Base-by-base conservation (phyloP, 2,797 vertebrate genomes). In the Phylloscopus collybita region DNA sequence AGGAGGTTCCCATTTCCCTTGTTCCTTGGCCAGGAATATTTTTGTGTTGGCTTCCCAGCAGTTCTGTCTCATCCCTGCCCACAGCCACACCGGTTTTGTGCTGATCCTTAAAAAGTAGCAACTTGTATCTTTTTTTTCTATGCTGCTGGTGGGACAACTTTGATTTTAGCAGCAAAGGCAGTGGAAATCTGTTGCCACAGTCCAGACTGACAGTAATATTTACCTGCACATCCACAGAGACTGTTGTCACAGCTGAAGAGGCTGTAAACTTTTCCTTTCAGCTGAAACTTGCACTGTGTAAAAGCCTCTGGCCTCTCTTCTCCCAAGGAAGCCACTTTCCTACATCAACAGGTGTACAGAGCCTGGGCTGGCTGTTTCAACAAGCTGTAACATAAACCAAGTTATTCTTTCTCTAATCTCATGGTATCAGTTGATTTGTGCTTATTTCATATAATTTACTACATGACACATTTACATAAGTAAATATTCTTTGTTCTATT, bases 401-500 rank as follows among this genome's bases (percentile, higher is more conserved):
- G 9, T 70, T 59, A 29, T 30, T 75, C 29, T 26, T 44, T 67
- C n/a, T 78, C 10, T 66, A 25, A 53, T 86, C 20, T 18, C 17
- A 7, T 16, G 7, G 9, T 54, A n/a, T 27, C 49, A 29, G 9
- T 57, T 90, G 34, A 45, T 80, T 80, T 59, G 17, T n/a, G 11
- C 29, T n/a, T 47, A 13, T 78, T 86, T 56, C 3, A 1, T 82
- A 1, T 40, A 74, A 56, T 16, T 84, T 85, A 25, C 0, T 40
- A 47, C 42, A 17, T 14, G 15, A 79, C 16, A n/a, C 9, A 5
- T 74, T 71, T 49, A 15, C 19, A 17, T 30, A 23, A 70, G 22
- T 79, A 86, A 93, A 11, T 61, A 32, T 51, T 56, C 23, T 91
- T 50, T 95, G 36, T 91, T 92, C 90, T 79, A 3, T 96, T 95